These are phyloP conservation scores for Pavo muticus DNA, from an alignment of 2,113 vertebrate genomes.

Conservation along the genomic window DNA sequence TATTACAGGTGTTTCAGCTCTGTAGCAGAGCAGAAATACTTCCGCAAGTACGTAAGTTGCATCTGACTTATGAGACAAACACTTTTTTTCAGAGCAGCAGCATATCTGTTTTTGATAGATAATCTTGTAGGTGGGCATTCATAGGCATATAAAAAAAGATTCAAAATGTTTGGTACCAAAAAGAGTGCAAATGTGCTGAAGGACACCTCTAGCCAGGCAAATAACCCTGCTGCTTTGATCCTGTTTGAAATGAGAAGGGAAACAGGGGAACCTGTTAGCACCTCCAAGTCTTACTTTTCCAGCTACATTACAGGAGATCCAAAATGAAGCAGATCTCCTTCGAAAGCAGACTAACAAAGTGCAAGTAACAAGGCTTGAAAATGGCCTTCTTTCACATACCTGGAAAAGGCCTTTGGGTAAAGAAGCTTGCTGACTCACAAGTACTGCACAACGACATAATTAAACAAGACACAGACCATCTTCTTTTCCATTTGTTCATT, in stretches of 20 bases:
- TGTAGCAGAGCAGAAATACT: not conserved
- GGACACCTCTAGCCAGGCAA: not conserved
- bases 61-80: not conserved
- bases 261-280: not conserved
- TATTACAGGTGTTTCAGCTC: not conserved
- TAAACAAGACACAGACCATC: not conserved
- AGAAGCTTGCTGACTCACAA: not conserved
- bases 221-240: not conserved
- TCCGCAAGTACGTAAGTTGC: not conserved
- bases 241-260: not conserved
- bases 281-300: not conserved
- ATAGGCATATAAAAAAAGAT: not conserved
- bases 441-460: not conserved
- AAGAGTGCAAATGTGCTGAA: not conserved
- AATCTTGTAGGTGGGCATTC: not conserved
- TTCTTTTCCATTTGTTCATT: not conserved
- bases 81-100: not conserved
- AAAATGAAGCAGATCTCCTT: not conserved
- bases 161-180: not conserved
- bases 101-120: not conserved
- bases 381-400: not conserved
- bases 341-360: not conserved
- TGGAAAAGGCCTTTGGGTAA: not conserved
- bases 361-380: not conserved
- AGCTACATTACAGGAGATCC: not conserved